Evolutionary conservation across 2,113 vertebrate genomes (phyloP), one percentile per base, ranked within the genome.

Genomic region (Brachyhypopomus occidentalis): DNA sequence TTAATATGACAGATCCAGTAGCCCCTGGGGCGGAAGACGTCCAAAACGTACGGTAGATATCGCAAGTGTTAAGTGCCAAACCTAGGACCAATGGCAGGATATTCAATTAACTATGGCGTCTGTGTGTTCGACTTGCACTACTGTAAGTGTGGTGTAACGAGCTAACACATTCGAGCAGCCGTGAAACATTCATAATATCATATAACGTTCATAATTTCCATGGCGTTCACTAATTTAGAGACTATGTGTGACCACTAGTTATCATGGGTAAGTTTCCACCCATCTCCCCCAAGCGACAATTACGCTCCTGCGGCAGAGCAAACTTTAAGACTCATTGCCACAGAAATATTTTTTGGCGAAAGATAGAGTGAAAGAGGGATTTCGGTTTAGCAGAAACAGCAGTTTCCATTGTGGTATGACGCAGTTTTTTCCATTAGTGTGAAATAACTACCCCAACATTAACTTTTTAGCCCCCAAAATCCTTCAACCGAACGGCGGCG

Each of bases 271-370:
- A 80, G 71, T 74, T 74, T 74, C 72, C 45, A 59, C 64, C 25
- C 72, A 67, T 67, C 59, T 58, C 67, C 60, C 62, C 72, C 56
- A 75, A n/a, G 55, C 72, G 60, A 81, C 30, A 78, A 78, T 70
- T 56, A 75, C 27, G 36, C 78, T 52, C 59, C 22, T 1, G 38
- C 3, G 4, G 27, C 27, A 66, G 1, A 30, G 20, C 2, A 30
- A 70, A 79, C 66, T 55, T 22, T 55, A 27, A 55, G 25, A 48
- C 41, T 17, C n/a, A 25, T 6, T 25, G n/a, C 38, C 59, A 80
- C 5, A 17, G 22, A n/a, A 48, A 22, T 19, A 22, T 63, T 63
- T 63, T 63, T 23, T 63, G n/a, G 11, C 60, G n/a, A 48, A 27
- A 14, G 23, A 3, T 19, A 19, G 12, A 52, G 19, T 56, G 25